Evolutionary conservation across 1,140 invertebrate genomes (phyloP), one percentile per base, ranked within the genome.

Genomic region (Homarus americanus): DNA sequence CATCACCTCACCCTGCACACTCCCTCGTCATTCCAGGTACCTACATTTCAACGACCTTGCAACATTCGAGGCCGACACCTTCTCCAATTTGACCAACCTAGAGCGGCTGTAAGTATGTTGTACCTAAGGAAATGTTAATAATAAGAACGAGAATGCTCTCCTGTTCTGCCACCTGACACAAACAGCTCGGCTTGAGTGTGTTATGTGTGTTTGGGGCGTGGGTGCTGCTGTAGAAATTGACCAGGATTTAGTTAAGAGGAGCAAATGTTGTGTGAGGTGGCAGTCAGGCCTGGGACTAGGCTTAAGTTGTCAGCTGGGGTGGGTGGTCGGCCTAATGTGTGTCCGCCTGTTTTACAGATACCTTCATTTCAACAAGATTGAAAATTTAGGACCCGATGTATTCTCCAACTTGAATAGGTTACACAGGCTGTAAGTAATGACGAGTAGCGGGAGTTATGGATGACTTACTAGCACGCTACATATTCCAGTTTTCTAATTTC

Each of bases 41-140:
- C 94, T 97, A 44, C 96, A 97, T 92, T 95, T 95, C 93, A 97
- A 97, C 93, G 95, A 96, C 63, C 94, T 97, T 87, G 94, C 95
- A 91, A 94, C 95, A 82, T 95, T 97, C 85, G 93, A 95, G 44
- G 93, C 94, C 1, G 94, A 95, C 44, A 96, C 96, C 17, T 97
- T 97, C 94, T 95, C 95, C 63, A 95, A 96, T 93, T 93, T 97
- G 38, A 95, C 95, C 5, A 93, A 93, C 7, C 93, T 97, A 76
- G 95, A 96, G 92, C 94, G 96, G 93, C 93, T 97, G 94, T 94
- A 93, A 94, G 94, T 94, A 92, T 82, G 34, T 76, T 36, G 41
- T 79, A 78, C 24, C 32, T 36, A 53, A 58, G 63, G 72, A 24
- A 34, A n/a, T 49, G 17, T 40, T 41, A 38, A 0, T 7, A n/a